Conservation (phyloP, 2,797 vertebrate genomes). For the Hoplostethus mediterraneus region DNA sequence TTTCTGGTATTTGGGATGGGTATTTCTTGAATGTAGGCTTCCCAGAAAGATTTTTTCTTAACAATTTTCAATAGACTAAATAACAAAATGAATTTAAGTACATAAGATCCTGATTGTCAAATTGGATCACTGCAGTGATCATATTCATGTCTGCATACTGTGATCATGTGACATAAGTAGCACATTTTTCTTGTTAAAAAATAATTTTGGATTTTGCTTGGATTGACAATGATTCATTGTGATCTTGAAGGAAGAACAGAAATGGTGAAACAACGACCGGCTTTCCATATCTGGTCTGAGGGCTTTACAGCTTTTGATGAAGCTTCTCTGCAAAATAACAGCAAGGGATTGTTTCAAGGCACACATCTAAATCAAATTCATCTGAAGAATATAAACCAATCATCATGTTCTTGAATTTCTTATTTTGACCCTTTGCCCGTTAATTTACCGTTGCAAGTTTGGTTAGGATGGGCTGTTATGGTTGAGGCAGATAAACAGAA, state of each 20-base stretch:
- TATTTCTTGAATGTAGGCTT: constrained; percentile 65
- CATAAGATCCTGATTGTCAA: not conserved
- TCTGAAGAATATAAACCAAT: too few species aligned
- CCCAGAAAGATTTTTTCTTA: constrained; percentile 59
- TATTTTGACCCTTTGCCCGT: not conserved
- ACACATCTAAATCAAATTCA: not conserved
- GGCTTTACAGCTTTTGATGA: too few species aligned
- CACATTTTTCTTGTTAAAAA: too few species aligned
- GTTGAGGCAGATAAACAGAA: not conserved
- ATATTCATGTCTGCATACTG: too few species aligned
- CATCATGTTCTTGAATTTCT: not conserved
- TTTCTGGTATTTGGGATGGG: constrained; percentile 72
- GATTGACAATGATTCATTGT: not conserved
- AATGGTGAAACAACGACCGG: not conserved
- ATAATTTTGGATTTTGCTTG: not conserved
- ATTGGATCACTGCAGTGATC: not conserved
- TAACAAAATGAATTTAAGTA: constrained; percentile 37
- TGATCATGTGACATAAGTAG: too few species aligned
- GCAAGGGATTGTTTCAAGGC: too few species aligned
- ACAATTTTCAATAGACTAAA: not conserved
- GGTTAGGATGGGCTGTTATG: not conserved
- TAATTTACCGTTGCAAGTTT: not conserved
- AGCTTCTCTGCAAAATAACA: not conserved
- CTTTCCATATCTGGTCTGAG: too few species aligned
- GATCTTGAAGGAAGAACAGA: not conserved